These are phyloP conservation scores for human (Homo sapiens) DNA, from an alignment of 2,113 vertebrate species.

Conservation along the genomic window DNA sequence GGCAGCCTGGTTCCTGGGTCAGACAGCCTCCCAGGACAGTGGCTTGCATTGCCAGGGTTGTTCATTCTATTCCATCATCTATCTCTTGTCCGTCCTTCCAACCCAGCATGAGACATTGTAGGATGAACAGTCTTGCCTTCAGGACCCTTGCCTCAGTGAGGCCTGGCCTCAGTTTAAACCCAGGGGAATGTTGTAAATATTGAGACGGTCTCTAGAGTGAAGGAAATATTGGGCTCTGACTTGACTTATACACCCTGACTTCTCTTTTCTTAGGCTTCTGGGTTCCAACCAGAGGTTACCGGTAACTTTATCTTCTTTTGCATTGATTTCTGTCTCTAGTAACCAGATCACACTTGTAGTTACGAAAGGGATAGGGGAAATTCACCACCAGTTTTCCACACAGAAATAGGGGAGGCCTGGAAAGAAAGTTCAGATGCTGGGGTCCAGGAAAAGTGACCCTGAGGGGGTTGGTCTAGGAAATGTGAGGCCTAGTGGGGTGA, in stretches of 20 bases:
- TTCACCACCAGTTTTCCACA: background rate
- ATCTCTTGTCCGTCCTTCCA: background rate
- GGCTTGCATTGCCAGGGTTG: background rate
- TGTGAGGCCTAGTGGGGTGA: accelerated
- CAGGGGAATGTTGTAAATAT: background rate
- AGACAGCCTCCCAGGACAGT: background rate
- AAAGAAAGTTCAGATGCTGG: background rate
- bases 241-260: background rate
- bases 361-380: background rate
- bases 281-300: background rate
- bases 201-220: background rate
- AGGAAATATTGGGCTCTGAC: background rate
- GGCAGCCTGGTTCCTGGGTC: background rate
- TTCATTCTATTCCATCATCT: background rate
- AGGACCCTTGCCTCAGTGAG: background rate
- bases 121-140: background rate
- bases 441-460: background rate
- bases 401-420: background rate
- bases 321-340: background rate
- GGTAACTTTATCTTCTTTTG: background rate
- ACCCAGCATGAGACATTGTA: no score
- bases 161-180: background rate
- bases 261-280: background rate
- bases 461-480: accelerated
- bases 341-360: background rate